Conservation (phyloP, 2,113 vertebrate genomes). For the Isurus oxyrinchus region DNA sequence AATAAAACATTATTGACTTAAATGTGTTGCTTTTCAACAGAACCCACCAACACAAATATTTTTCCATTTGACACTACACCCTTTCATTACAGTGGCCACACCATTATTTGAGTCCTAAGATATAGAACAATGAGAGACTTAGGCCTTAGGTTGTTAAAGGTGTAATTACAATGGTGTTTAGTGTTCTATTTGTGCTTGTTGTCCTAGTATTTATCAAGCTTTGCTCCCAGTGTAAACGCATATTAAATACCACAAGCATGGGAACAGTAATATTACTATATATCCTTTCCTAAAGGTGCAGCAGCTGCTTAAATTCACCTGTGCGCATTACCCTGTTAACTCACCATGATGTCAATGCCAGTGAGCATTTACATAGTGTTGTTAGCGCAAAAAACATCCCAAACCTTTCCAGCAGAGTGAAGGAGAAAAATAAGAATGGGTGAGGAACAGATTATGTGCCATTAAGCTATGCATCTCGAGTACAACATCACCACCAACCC, state of each 20-base stretch:
- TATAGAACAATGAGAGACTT: background rate
- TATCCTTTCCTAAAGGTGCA: background rate
- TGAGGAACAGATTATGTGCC: background rate
- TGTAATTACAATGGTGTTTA: background rate
- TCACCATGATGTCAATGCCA: background rate
- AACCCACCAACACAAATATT: background rate
- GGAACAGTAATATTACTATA: background rate
- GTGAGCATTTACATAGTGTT: background rate
- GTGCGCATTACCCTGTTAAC: background rate
- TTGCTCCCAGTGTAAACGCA: background rate
- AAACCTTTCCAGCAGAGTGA: background rate
- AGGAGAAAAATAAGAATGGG: background rate
- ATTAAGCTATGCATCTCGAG: background rate
- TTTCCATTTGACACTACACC: background rate
- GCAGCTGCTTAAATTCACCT: background rate
- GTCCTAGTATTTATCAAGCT: background rate
- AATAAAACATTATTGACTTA: background rate
- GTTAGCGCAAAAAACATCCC: background rate
- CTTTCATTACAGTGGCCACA: background rate
- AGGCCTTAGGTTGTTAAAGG: background rate
- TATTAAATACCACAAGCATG: background rate
- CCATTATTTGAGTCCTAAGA: background rate
- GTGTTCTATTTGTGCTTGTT: background rate
- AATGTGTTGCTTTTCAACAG: background rate
- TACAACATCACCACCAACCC: background rate